Percentiles rank a stretch among this genome's conserved stretches.
Evolutionary conservation across 2,797 vertebrate species (phyloP).

Genomic region (Falco peregrinus): DNA sequence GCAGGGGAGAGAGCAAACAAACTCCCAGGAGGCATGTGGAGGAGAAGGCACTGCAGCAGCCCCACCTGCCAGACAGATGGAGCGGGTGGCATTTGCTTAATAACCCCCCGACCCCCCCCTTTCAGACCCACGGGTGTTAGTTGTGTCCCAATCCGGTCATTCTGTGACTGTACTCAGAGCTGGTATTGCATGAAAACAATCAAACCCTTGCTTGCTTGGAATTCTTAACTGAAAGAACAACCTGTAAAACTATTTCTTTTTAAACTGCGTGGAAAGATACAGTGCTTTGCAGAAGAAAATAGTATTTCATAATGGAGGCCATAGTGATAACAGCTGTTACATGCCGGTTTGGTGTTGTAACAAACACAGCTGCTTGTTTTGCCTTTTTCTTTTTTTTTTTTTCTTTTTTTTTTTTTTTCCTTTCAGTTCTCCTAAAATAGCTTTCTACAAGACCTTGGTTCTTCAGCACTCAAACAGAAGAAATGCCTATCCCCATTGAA

Average conservation of each 20-base stretch:
- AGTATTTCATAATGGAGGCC: conserved; percentile 2
- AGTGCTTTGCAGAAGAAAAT: not conserved
- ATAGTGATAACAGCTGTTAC: not conserved
- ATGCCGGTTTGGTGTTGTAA: not conserved
- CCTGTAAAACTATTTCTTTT: not conserved
- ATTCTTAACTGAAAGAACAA: not conserved
- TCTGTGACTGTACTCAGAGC: not conserved
- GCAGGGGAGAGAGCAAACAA: rapidly evolving
- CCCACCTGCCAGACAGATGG: rapidly evolving
- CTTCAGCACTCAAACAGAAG: not conserved
- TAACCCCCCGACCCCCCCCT: rapidly evolving
- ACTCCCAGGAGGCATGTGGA: not conserved
- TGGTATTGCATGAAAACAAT: not conserved
- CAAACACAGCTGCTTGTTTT: not conserved
- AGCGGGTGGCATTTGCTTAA: rapidly evolving
- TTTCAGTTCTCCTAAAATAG: conserved; percentile 5
- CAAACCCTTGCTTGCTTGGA: not conserved
- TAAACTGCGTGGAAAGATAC: not conserved
- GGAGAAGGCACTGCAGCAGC: not conserved
- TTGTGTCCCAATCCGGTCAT: not conserved
- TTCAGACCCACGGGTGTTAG: not conserved
- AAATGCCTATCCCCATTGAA: not conserved
- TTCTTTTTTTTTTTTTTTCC: no score
- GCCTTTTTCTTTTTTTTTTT: not conserved
- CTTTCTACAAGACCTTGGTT: not conserved